Conservation (phyloP, 2,113 vertebrate species). For the Lampris incognitus region DNA sequence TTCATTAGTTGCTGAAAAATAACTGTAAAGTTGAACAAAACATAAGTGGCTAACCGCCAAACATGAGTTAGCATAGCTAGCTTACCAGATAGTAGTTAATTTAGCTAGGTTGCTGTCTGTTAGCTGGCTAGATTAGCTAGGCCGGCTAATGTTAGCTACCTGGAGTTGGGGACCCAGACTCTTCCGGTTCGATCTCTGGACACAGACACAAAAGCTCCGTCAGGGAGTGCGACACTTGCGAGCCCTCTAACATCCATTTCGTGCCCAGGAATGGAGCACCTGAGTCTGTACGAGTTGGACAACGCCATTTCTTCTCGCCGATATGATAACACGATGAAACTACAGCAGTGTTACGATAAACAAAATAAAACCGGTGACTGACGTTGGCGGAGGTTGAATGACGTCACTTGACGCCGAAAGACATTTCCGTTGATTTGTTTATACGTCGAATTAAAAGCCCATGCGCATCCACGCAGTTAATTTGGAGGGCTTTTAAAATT, state of each 20-base stretch:
- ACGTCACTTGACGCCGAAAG: not conserved
- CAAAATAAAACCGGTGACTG: conserved; percentile 59
- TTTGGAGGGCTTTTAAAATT: too few species aligned
- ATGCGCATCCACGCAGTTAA: too few species aligned
- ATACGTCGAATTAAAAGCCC: too few species aligned
- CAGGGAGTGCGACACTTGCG: conserved; percentile 80
- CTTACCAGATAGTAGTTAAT: too few species aligned
- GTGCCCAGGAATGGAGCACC: conserved; percentile 91
- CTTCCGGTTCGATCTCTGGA: conserved; percentile 94
- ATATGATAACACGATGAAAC: conserved; percentile 18
- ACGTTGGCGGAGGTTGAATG: conserved; percentile 61
- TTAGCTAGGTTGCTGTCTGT: too few species aligned
- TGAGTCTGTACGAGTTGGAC: conserved; percentile 85
- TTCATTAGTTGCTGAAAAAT: not conserved
- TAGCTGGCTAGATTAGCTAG: not conserved
- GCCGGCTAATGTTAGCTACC: conserved; percentile 77
- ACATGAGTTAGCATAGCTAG: conserved; percentile 18
- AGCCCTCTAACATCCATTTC: conserved; percentile 94
- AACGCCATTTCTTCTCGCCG: conserved; percentile 74
- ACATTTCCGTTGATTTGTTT: too few species aligned
- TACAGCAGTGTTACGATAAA: conserved; percentile 41
- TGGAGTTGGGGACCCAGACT: conserved; percentile 92
- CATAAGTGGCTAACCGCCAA: not conserved
- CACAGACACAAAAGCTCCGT: conserved; percentile 91
- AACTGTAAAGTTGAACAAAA: not conserved